Percentiles rank a stretch among this genome's conserved stretches.
Conservation (phyloP, 2,888 invertebrate species). For the Noctua janthe region DNA sequence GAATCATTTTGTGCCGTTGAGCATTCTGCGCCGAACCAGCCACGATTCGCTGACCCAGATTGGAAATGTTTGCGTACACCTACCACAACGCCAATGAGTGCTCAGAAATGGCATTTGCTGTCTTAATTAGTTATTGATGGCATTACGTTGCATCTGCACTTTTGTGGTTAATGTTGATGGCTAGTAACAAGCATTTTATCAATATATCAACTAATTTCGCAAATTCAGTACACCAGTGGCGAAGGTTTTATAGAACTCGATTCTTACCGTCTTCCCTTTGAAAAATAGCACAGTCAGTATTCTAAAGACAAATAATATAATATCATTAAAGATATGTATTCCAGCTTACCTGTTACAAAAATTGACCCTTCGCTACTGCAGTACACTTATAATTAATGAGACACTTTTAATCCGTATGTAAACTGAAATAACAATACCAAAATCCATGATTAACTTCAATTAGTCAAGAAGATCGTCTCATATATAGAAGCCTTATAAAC, state of each 20-base stretch:
- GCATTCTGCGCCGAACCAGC: slow-evolving; percentile 77
- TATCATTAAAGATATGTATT: too few relatives aligned
- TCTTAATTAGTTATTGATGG: slow-evolving; percentile 65
- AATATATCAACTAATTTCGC: neutral
- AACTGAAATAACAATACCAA: neutral
- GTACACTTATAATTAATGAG: neutral
- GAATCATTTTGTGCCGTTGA: slow-evolving; percentile 85
- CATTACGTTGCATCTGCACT: neutral
- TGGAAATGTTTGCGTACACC: slow-evolving; percentile 84
- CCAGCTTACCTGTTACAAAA: too few relatives aligned
- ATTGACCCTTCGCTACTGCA: too few relatives aligned
- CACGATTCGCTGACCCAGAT: slow-evolving; percentile 82
- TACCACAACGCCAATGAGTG: slow-evolving; percentile 77
- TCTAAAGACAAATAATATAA: too few relatives aligned
- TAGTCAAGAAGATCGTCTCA: neutral
- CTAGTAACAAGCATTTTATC: neutral
- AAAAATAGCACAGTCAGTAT: too few relatives aligned
- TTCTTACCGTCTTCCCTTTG: too few relatives aligned
- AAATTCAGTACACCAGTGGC: neutral
- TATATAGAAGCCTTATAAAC: neutral
- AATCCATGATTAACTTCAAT: neutral
- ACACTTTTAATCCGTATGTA: neutral
- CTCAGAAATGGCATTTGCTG: slow-evolving; percentile 67
- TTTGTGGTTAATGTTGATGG: neutral
- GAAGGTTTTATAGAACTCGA: too few relatives aligned